A percentile compares a stretch with the other conserved stretches of the same genome.
Conservation (phyloP, 2,888 invertebrate species). For the Harpalus rubripes region DNA sequence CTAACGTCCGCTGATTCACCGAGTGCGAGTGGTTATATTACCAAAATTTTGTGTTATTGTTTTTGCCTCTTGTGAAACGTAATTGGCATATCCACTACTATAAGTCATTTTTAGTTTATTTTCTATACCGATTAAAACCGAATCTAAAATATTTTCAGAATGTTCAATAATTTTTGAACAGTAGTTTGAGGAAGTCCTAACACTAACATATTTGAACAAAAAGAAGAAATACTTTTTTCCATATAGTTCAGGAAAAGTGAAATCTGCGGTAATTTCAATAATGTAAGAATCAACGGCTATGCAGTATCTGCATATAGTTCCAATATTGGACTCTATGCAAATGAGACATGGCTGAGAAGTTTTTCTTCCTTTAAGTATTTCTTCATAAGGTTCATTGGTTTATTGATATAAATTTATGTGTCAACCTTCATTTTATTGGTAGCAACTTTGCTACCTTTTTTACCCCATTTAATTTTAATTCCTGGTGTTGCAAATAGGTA, state of each 20-base stretch:
- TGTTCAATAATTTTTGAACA: slow-evolving; percentile 14
- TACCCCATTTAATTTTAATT: too few relatives aligned
- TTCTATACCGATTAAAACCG: background rate
- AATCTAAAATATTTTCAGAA: slow-evolving; percentile 4
- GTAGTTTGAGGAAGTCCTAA: slow-evolving; percentile 3
- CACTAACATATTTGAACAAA: slow-evolving; percentile 8
- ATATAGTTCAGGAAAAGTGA: background rate
- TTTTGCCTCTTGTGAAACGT: background rate
- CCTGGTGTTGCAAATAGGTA: too few relatives aligned
- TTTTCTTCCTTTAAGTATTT: slow-evolving; percentile 1
- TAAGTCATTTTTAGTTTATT: background rate
- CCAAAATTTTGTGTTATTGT: background rate
- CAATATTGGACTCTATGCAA: background rate
- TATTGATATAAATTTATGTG: background rate
- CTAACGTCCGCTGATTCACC: too few relatives aligned
- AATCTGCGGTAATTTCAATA: background rate
- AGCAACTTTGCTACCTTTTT: background rate
- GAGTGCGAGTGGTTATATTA: background rate
- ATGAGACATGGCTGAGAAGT: slow-evolving; percentile 10
- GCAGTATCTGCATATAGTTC: slow-evolving; percentile 3
- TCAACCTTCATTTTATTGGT: slow-evolving; percentile 2
- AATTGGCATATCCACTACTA: background rate
- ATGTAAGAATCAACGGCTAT: background rate
- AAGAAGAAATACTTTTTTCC: slow-evolving; percentile 10
- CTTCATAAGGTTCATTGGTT: slow-evolving; percentile 11